These are phyloP conservation scores for Columba janthina DNA, from an alignment of 2,113 vertebrate species.

Conservation along the genomic window DNA sequence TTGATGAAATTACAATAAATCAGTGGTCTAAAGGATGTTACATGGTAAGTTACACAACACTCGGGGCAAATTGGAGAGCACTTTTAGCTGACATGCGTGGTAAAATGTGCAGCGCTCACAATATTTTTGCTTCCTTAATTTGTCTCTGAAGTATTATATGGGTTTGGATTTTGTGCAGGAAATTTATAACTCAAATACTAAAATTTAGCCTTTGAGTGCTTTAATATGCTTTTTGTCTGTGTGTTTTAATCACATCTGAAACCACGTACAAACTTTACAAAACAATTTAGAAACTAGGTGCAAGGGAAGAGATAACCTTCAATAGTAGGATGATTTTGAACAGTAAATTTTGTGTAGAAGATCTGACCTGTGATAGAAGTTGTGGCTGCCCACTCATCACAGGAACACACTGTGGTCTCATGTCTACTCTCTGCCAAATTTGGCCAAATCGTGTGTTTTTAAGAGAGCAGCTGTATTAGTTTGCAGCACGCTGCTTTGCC, in stretches of 20 bases:
- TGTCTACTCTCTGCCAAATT: neutral
- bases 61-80: neutral
- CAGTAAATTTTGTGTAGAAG: neutral
- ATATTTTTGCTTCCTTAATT: neutral
- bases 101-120: neutral
- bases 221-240: rapidly evolving
- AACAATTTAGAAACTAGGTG: neutral
- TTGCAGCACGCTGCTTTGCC: neutral
- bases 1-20: constrained; percentile 27
- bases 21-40: neutral
- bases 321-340: neutral
- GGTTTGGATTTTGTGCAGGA: neutral
- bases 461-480: neutral
- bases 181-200: neutral
- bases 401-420: neutral
- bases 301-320: neutral
- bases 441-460: neutral
- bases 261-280: neutral
- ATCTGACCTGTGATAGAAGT: neutral
- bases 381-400: rapidly evolving
- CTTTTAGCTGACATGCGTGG: neutral
- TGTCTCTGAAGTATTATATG: neutral
- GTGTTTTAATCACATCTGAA: neutral
- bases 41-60: neutral
- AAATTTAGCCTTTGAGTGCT: neutral